Percentiles rank a stretch among this genome's conserved stretches.
phyloP scores from a whole-genome alignment of 2,888 invertebrate species.

The Parnassius apollo region DNA sequence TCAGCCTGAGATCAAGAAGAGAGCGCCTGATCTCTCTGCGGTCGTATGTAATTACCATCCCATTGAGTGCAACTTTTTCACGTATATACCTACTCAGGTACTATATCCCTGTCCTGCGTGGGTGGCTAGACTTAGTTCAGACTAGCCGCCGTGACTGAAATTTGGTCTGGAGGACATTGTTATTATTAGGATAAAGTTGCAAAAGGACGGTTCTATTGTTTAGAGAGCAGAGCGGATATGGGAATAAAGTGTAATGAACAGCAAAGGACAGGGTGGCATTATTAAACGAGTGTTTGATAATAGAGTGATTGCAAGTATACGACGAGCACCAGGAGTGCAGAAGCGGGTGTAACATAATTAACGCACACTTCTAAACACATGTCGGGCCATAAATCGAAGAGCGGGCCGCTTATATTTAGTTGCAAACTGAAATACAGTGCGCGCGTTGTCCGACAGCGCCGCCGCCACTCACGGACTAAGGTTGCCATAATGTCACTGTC shows the following conservation, averaged over 20 bases:
- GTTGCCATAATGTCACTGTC: neutral
- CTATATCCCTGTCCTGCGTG: no score
- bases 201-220: no score
- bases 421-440: constrained; percentile 5
- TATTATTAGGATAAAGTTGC: no score
- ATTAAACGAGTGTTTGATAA: neutral
- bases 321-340: neutral
- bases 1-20: no score
- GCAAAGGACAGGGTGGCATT: no score
- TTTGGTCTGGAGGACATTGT: no score
- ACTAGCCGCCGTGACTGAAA: no score
- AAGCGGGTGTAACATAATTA: constrained; percentile 29
- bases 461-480: neutral
- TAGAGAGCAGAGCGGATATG: neutral
- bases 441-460: neutral
- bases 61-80: no score
- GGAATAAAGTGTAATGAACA: neutral
- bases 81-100: no score
- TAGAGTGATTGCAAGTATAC: neutral
- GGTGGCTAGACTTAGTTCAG: no score
- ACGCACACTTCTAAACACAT: constrained; percentile 17
- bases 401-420: constrained; percentile 26
- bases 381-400: constrained; percentile 26
- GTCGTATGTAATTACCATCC: no score
- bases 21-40: no score